Evolutionary conservation across 2,888 invertebrate genomes (phyloP), one percentile per base, ranked within the genome.

Genomic region (Ophion slaviceki): DNA sequence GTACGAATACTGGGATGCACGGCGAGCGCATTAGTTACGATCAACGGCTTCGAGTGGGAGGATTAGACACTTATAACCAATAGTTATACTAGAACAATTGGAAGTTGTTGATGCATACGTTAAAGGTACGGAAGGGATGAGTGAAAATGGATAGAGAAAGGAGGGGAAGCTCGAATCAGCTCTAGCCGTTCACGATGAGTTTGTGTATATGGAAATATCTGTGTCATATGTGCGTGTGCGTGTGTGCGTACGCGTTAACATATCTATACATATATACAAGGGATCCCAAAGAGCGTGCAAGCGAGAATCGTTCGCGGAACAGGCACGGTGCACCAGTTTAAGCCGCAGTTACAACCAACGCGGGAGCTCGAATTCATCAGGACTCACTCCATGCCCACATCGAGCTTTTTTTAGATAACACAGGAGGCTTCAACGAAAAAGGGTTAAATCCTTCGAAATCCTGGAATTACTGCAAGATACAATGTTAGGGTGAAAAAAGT

Each of bases 21-120:
- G 80, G 88, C 75, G 81, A 86, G 82, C 76, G 87, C 87, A 87
- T 86, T 89, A 88, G 89, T 89, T 90, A 88, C 90, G 88, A 90
- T 85, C 87, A 88, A 82, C 88, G 89, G 88, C 86, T 82, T 79
- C 83, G 83, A 78, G 81, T 78, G 84, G 82, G 79, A 40, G 92
- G 92, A 91, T 93, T 92, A 93, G 90, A 90, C 88, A 90, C 89
- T 90, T 87, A 91, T 92, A 93, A 92, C 91, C 89, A 92, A 90
- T 90, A 90, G 91, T 92, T 92, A 91, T 92, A 66, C 76, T 45
- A 89, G 90, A 88, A 80, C 89, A 90, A 93, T 93, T 91, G 92
- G 90, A 90, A 93, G 89, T 92, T 92, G 92, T 91, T 90, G 91
- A 87, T 75, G 89, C 90, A 89, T 92, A 90, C 85, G 90, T 91